Conservation (phyloP, 2,888 invertebrate species). For the Synergus umbraculus region DNA sequence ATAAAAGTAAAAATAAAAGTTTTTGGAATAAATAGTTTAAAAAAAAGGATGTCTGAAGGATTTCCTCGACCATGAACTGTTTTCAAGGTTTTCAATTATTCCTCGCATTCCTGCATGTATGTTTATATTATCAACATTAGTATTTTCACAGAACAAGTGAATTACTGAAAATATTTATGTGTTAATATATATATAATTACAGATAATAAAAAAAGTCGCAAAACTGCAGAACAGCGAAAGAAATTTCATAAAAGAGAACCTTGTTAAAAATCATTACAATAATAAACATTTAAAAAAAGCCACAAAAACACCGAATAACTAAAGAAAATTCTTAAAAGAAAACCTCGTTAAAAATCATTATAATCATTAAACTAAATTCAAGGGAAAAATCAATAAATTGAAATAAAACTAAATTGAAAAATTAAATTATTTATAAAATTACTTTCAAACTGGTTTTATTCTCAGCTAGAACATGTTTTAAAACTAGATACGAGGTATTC, state of each 20-base stretch:
- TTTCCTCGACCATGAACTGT: neutral
- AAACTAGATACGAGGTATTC: too few species aligned
- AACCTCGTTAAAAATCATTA: neutral
- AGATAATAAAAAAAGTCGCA: neutral
- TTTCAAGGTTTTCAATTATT: neutral
- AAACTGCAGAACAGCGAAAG: too few species aligned
- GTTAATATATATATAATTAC: neutral
- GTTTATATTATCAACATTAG: neutral
- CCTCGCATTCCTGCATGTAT: neutral
- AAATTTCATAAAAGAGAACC: too few species aligned
- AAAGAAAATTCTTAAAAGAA: neutral
- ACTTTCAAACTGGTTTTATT: too few species aligned
- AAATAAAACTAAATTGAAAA: neutral
- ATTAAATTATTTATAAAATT: neutral
- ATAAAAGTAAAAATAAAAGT: neutral
- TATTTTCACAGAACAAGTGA: neutral
- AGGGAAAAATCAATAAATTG: neutral
- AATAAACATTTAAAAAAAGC: too few species aligned
- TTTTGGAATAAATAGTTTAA: neutral
- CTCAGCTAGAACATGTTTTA: too few species aligned
- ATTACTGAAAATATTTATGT: neutral
- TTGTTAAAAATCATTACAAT: too few species aligned
- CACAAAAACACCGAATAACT: neutral
- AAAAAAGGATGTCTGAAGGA: neutral
- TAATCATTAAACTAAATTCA: neutral